A percentile compares a stretch with the other conserved stretches of the same genome.
phyloP scores from a whole-genome alignment of 2,113 vertebrate genomes.

The Cyanistes caeruleus region DNA sequence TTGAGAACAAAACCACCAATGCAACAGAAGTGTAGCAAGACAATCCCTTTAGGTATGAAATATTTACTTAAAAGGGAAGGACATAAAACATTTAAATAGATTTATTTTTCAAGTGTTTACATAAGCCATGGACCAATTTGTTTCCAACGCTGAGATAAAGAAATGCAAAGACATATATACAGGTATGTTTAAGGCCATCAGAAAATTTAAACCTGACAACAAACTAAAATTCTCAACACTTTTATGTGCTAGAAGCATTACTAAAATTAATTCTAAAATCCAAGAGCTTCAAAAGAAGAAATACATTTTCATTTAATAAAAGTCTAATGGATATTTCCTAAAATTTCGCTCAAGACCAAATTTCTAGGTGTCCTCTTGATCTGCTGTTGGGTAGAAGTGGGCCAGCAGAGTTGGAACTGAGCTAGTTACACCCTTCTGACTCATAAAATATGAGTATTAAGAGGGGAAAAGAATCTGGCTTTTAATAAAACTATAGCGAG shows the following conservation, averaged over 20 bases:
- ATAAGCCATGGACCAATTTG: slow-evolving; percentile 7
- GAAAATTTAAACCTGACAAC: slow-evolving; percentile 1
- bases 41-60: not conserved
- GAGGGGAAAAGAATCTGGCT: not conserved
- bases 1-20: not conserved
- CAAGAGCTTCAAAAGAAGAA: not conserved
- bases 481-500: not conserved
- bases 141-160: not conserved
- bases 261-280: not conserved
- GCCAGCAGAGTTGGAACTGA: not conserved
- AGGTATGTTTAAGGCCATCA: slow-evolving; percentile 55
- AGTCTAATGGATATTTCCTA: not conserved
- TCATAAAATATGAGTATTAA: not conserved
- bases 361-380: not conserved
- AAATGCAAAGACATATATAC: slow-evolving; percentile 31
- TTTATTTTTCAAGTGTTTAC: slow-evolving; percentile 47
- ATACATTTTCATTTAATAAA: not conserved
- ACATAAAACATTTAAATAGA: slow-evolving; percentile 25
- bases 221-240: slow-evolving; percentile 3
- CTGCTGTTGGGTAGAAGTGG: not conserved
- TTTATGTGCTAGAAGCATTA: not conserved
- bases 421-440: not conserved
- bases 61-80: slow-evolving; percentile 14
- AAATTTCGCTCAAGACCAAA: not conserved
- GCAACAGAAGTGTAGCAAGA: not conserved